Conservation (phyloP, 2,113 vertebrate species). For the Crotophaga sulcirostris region DNA sequence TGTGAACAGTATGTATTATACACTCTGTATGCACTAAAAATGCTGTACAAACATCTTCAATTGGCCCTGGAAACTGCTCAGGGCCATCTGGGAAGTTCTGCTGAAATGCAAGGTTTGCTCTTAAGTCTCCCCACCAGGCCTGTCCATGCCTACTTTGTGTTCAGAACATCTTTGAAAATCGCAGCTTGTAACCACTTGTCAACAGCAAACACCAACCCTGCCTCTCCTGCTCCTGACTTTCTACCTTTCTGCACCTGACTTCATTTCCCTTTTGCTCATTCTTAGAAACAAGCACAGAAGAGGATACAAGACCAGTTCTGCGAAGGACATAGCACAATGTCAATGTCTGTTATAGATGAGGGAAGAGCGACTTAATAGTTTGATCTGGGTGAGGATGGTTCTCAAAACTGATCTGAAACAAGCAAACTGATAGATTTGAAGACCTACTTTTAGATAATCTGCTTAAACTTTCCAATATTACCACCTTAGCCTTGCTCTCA, state of each 20-base stretch:
- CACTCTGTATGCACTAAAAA: background rate
- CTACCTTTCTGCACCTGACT: background rate
- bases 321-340: background rate
- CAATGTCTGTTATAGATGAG: background rate
- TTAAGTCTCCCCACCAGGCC: background rate
- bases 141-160: background rate
- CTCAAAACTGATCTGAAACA: background rate
- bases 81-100: background rate
- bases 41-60: background rate
- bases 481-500: background rate
- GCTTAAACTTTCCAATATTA: background rate
- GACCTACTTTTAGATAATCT: background rate
- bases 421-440: background rate
- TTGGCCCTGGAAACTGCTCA: background rate
- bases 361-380: background rate
- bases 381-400: background rate
- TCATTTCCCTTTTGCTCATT: background rate
- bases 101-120: background rate
- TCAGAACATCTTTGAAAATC: background rate
- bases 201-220: background rate
- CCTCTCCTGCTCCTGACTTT: background rate
- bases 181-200: rapidly evolving
- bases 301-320: background rate
- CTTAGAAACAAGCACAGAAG: background rate
- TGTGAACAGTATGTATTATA: background rate